Evolutionary conservation across 37 sponge, comb jelly and placozoan genomes (phyloP).

Genomic region (Haliclona indistincta): DNA sequence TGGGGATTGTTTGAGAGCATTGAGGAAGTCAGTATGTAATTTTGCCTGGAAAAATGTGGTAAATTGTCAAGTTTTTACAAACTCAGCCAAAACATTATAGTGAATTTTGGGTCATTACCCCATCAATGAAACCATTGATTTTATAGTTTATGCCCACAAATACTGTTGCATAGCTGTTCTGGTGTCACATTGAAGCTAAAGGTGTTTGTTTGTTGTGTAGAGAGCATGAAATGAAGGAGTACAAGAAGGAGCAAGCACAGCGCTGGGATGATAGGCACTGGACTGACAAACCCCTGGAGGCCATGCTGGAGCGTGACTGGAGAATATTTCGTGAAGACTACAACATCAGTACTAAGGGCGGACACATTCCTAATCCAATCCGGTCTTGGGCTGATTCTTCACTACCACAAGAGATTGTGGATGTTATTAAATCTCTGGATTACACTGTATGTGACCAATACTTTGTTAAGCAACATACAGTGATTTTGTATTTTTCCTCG

Average conservation of each 20-base stretch:
- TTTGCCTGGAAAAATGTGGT: no score
- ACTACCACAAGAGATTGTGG: slow-evolving; percentile 64
- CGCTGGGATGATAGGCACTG: slow-evolving; percentile 92
- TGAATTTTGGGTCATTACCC: no score
- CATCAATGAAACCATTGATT: no score
- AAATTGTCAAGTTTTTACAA: no score
- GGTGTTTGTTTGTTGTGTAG: no score
- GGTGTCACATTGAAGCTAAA: no score
- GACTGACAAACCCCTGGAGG: slow-evolving; percentile 81
- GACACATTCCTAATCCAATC: slow-evolving; percentile 82
- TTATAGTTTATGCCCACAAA: no score
- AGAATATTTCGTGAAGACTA: slow-evolving; percentile 96
- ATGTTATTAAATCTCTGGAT: slow-evolving; percentile 76
- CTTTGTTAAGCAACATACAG: neutral
- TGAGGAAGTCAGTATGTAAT: no score
- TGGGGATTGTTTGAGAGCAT: neutral
- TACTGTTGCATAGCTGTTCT: no score
- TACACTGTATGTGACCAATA: slow-evolving; percentile 50
- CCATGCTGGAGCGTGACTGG: slow-evolving; percentile 98
- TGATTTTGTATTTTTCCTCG: neutral
- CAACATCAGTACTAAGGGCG: slow-evolving; percentile 94
- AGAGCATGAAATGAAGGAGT: slow-evolving; percentile 34
- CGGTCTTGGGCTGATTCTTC: slow-evolving; percentile 87
- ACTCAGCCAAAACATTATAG: no score
- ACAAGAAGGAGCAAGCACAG: slow-evolving; percentile 63